These are phyloP conservation scores for Lasioglossum villosulum DNA, from an alignment of 2,888 invertebrate genomes.

Conservation along the genomic window DNA sequence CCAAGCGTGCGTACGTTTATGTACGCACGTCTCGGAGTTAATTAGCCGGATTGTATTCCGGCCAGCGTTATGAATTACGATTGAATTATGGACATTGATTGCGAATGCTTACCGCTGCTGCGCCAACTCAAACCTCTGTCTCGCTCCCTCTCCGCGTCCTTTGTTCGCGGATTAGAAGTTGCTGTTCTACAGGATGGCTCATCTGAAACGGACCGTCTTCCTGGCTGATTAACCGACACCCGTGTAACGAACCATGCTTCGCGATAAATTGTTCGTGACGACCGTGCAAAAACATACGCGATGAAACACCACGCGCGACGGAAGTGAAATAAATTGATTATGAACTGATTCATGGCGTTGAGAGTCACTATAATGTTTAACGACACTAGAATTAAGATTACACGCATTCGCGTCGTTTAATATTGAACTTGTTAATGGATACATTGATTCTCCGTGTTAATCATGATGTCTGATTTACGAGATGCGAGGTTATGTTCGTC, in stretches of 20 bases:
- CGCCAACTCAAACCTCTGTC: background rate
- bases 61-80: conserved; percentile 65
- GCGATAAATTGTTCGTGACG: background rate
- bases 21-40: conserved; percentile 70
- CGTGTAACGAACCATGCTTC: background rate
- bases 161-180: conserved; percentile 18
- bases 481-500: no score
- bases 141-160: background rate
- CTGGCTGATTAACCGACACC: background rate
- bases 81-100: conserved; percentile 70
- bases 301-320: no score
- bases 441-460: no score
- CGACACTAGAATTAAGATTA: no score
- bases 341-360: no score
- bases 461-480: no score
- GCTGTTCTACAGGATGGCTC: background rate
- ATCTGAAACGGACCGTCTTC: background rate
- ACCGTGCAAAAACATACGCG: no score
- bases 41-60: conserved; percentile 67
- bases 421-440: no score
- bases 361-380: no score
- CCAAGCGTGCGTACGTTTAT: conserved; percentile 70
- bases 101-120: conserved; percentile 54
- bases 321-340: no score
- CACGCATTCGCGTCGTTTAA: no score